A percentile compares a stretch with the other conserved stretches of the same genome.
Conservation (phyloP, 2,888 invertebrate species). For the Machimus atricapillus region DNA sequence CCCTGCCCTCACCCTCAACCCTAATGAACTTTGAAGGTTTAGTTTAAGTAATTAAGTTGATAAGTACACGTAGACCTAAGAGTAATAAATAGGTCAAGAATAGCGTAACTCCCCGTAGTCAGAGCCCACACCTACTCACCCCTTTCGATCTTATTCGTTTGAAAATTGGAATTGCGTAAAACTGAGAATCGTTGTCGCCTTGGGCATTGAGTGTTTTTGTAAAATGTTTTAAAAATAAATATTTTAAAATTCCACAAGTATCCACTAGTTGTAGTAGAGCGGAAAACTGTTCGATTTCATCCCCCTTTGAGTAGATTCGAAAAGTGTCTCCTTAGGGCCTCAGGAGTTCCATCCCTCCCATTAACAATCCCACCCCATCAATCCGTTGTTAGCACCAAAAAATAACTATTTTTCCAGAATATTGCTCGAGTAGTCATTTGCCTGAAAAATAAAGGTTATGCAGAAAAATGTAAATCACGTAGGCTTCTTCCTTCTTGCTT, state of each 20-base stretch:
- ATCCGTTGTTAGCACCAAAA: not conserved
- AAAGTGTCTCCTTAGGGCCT: not conserved
- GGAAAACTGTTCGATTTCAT: not conserved
- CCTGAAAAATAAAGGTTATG: not conserved
- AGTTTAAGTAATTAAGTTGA: not conserved
- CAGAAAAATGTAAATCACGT: not conserved
- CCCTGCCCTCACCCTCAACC: not conserved
- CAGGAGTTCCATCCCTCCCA: not conserved
- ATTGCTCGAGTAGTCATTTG: not conserved
- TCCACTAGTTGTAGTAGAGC: not conserved
- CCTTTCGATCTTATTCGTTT: not conserved
- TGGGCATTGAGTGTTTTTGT: not conserved
- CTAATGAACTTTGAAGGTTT: not conserved
- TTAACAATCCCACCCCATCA: not conserved
- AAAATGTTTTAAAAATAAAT: not conserved
- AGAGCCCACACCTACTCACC: not conserved
- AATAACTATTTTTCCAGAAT: not conserved
- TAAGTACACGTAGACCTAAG: not conserved
- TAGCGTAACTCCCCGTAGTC: not conserved
- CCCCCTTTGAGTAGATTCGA: not conserved
- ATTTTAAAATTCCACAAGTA: not conserved
- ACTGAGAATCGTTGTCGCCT: not conserved
- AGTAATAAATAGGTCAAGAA: not conserved
- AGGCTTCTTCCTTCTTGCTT: not conserved
- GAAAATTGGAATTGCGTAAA: not conserved